Evolutionary conservation across 2,888 invertebrate species (phyloP), one percentile per base, ranked within the genome.

Genomic region (Caenorhabditis angaria): DNA sequence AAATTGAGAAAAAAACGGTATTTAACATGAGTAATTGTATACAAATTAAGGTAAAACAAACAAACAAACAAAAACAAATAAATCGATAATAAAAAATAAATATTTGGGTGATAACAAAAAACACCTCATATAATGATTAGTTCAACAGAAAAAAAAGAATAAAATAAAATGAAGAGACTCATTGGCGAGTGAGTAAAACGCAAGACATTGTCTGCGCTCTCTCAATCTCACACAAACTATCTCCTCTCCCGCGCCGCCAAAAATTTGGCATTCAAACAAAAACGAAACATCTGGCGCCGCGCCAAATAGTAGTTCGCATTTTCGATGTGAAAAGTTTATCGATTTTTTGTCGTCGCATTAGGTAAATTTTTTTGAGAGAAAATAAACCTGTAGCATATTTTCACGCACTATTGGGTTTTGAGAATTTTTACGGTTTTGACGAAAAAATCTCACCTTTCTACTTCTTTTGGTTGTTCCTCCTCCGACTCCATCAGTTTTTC

Each of bases 211-310:
- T 56, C 61, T 66, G 41, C 41, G 51, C 48, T 57, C 66, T 66
- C 66, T 41, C 51, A 10, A 5, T 22, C 48, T 22, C 12, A n/a
- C 24, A 50, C 61, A n/a, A n/a, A 61, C 56, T 66, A 32, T 55
- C 48, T 61, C 18, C 14, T 27, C 6, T 22, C 6, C n/a, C n/a
- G n/a, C n/a, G 55, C 63, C 63, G 69, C 63, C 69, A 69, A 69
- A 63, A 10, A 22, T 47, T 59, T 60, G 47, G 54, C 59, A 68
- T 68, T 68, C 68, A 68, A 69, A 69, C 61, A 41, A 48, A n/a
- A n/a, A 12, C 18, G 41, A 18, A 5, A 8, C 6, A 32, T 3
- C 41, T 41, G 41, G 41, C 41, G 41, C 18, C 18, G 41, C 41
- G 41, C 41, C 41, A 12, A 18, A 18, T 12, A 18, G 41, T 41